phyloP scores from a whole-genome alignment of 2,797 vertebrate genomes.

The Aselliscus stoliczkanus region DNA sequence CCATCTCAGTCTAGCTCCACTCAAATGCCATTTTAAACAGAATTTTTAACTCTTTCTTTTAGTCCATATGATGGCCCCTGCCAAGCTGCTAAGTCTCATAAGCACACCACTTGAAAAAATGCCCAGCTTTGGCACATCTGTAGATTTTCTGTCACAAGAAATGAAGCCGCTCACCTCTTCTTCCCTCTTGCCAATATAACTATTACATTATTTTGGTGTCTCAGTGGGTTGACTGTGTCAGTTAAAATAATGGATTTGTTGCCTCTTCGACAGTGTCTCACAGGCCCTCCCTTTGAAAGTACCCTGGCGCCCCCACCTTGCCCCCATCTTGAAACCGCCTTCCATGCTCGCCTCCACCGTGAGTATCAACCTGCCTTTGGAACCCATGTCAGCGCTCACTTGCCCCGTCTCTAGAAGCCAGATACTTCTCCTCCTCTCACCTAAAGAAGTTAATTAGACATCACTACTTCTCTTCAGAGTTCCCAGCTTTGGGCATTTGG shows the following conservation, averaged over 20 bases:
- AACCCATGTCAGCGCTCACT: not conserved
- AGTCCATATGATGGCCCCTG: not conserved
- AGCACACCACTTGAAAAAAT: not conserved
- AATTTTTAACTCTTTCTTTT: not conserved
- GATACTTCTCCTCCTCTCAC: not conserved
- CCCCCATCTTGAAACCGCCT: too few species aligned
- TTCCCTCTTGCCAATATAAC: not conserved
- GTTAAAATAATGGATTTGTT: not conserved
- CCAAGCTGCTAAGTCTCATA: not conserved
- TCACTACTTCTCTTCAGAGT: not conserved
- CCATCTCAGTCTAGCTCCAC: rapidly evolving
- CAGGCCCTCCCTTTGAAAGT: not conserved
- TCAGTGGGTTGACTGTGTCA: not conserved
- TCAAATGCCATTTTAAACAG: not conserved
- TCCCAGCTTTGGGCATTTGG: not conserved
- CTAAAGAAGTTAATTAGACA: too few species aligned
- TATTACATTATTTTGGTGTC: not conserved
- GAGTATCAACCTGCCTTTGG: not conserved
- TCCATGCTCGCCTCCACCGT: rapidly evolving
- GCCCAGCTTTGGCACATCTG: not conserved
- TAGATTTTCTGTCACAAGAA: not conserved
- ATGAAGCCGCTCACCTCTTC: not conserved
- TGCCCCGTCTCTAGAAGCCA: not conserved
- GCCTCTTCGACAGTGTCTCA: not conserved
- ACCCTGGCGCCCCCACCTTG: too few species aligned